Conservation (phyloP, 2,888 invertebrate species). For the Coelopa pilipes region DNA sequence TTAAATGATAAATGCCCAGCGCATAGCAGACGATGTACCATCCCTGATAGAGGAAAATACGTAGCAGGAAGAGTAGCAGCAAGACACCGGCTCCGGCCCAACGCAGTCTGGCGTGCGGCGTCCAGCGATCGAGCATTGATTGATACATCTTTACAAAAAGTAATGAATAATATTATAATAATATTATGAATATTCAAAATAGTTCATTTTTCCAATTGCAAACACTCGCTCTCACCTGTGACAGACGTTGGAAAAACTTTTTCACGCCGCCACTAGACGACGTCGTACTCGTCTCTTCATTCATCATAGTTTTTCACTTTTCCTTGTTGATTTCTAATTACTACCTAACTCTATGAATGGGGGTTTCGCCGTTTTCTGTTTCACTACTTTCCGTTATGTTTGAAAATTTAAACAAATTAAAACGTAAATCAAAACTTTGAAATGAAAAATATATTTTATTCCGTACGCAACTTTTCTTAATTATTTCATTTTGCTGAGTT, state of each 20-base stretch:
- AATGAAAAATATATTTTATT: not conserved
- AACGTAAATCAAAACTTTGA: conserved; percentile 4
- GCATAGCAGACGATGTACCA: conserved; percentile 99
- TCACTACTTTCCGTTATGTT: not conserved
- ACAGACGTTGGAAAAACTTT: conserved; percentile 63
- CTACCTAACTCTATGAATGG: too few species aligned
- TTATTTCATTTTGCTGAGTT: conserved; percentile 23
- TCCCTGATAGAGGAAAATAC: conserved; percentile 91
- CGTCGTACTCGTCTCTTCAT: conserved; percentile 62
- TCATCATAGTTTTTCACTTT: conserved; percentile 58
- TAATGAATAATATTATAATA: not conserved
- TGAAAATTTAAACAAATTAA: conserved; percentile 10
- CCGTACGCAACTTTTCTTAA: conserved; percentile 1
- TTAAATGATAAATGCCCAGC: conserved; percentile 98
- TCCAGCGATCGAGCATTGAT: conserved; percentile 86
- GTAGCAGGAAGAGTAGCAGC: conserved; percentile 78
- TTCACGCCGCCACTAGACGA: conserved; percentile 60
- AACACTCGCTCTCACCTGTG: conserved; percentile 58
- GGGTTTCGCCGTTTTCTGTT: not conserved
- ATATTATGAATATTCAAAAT: conserved; percentile 12
- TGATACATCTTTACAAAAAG: conserved; percentile 71
- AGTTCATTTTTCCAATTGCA: not conserved
- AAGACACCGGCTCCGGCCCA: conserved; percentile 81
- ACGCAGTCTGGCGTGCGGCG: conserved; percentile 82
- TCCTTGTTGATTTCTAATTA: not conserved